phyloP scores from a whole-genome alignment of 1,140 invertebrate species.

The Drosophila miranda region DNA sequence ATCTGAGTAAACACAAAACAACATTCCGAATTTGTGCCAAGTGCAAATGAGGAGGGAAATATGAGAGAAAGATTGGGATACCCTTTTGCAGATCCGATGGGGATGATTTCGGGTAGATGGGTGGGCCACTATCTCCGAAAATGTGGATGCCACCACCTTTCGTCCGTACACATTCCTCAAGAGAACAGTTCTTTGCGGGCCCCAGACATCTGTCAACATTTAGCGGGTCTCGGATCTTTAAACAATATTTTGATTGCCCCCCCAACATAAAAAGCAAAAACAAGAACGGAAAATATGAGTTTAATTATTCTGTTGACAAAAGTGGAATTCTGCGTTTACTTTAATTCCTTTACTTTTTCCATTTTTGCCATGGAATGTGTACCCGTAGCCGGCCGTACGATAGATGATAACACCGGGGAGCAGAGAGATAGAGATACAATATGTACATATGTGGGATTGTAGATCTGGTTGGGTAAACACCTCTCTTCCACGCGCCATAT shows the following conservation, averaged over 20 bases:
- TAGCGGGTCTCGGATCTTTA: slow-evolving; percentile 24
- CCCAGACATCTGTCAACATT: slow-evolving; percentile 36
- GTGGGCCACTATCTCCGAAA: too few relatives aligned
- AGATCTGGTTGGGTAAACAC: slow-evolving; percentile 68
- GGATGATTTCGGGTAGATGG: too few relatives aligned
- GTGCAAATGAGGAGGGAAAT: slow-evolving; percentile 65
- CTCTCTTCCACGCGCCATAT: slow-evolving; percentile 60
- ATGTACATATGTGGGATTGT: slow-evolving; percentile 17
- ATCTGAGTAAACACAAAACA: slow-evolving; percentile 62
- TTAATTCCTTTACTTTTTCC: slow-evolving; percentile 46
- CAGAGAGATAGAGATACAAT: not conserved
- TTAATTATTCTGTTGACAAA: slow-evolving; percentile 73
- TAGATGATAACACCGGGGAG: slow-evolving; percentile 36
- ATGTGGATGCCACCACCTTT: too few relatives aligned
- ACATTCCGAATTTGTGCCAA: slow-evolving; percentile 70
- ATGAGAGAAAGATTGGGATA: not conserved
- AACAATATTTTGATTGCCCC: slow-evolving; percentile 38
- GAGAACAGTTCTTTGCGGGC: not conserved
- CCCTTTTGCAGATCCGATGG: not conserved
- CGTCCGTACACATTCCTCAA: slow-evolving; percentile 3
- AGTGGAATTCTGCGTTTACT: slow-evolving; percentile 55
- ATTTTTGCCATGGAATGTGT: slow-evolving; percentile 61
- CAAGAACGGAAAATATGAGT: slow-evolving; percentile 32
- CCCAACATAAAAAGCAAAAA: slow-evolving; percentile 51
- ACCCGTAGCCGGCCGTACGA: slow-evolving; percentile 41